Base-by-base conservation (phyloP, 2,888 invertebrate genomes). In the Trypoxylon attenuatum region DNA sequence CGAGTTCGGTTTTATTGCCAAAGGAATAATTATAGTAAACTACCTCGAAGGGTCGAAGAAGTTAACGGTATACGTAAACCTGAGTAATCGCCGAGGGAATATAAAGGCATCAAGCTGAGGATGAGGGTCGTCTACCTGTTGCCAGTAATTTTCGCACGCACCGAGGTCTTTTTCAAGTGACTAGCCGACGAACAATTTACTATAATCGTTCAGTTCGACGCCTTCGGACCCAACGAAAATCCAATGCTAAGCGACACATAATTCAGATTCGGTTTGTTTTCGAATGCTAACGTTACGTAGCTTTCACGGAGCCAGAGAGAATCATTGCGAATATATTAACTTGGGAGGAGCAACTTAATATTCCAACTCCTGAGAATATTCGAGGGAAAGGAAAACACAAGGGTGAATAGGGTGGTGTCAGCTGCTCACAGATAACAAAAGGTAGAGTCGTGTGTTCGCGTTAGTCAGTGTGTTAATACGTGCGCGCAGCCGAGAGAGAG, bases 61-160 rank as follows among this genome's bases (percentile, higher is more conserved):
- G 21, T 29, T 61, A 52, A 61, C 47, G 56, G 56, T 62, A 41
- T 56, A 61, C 13, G 25, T 42, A 61, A 42, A 45, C 6, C 42
- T 10, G 13, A 25, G 18, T 5, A 18, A 41, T 29, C 25, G 13
- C n/a, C 18, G n/a, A 5, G 2, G 25, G 10, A 16, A 43, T 50
- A 10, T 18, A 41, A 22, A 53, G 6, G 33, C 8, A 6, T 16
- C n/a, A 18, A 45, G 18, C 43, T 45, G n/a, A 15, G 50, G 18
- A 49, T 45, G n/a, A 15, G 46, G 33, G 8, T 18, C 16, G 13
- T 15, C 19, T 56, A 33, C 52, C 39, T 6, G 51, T 18, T 5
- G 10, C 10, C 19, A 10, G 43, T 15, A 23, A 55, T 45, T 27
- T 49, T 33, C 49, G 15, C 3, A 6, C 25, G n/a, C n/a, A n/a